Conservation (phyloP, 2,797 vertebrate genomes). For the Anguilla pacifica region DNA sequence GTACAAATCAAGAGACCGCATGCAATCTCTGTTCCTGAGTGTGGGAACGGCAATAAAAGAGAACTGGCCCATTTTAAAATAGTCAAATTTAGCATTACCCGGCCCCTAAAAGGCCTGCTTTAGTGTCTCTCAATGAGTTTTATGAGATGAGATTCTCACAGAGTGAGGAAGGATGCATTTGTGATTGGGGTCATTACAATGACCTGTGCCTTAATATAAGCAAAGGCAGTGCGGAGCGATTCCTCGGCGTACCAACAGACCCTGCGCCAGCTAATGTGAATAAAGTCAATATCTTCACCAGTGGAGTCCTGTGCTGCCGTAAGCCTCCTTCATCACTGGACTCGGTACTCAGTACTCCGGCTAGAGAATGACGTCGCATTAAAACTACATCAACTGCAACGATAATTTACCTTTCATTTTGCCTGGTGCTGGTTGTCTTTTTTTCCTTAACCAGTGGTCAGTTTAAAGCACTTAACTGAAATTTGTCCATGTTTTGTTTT, state of each 20-base stretch:
- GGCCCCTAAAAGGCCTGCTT: slow-evolving; percentile 5
- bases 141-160: slow-evolving; percentile 15
- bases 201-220: slow-evolving; percentile 23
- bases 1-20: neutral
- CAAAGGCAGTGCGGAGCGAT: neutral
- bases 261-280: neutral
- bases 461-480: neutral
- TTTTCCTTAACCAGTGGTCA: too few species aligned
- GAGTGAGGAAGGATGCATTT: neutral
- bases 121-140: slow-evolving; percentile 5
- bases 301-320: neutral
- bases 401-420: neutral
- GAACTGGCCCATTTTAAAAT: slow-evolving; percentile 9
- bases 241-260: neutral
- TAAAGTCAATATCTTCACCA: slow-evolving; percentile 19
- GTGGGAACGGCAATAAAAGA: neutral
- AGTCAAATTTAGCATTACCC: neutral
- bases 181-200: slow-evolving; percentile 1
- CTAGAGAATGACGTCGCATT: neutral
- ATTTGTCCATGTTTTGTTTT: neutral
- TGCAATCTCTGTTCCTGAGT: neutral
- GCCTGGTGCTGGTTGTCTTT: neutral
- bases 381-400: neutral
- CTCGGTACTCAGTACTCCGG: too few species aligned
- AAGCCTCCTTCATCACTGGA: slow-evolving; percentile 3